These are phyloP conservation scores for Catocala sponsa DNA, from an alignment of 2,888 invertebrate genomes.

Conservation along the genomic window DNA sequence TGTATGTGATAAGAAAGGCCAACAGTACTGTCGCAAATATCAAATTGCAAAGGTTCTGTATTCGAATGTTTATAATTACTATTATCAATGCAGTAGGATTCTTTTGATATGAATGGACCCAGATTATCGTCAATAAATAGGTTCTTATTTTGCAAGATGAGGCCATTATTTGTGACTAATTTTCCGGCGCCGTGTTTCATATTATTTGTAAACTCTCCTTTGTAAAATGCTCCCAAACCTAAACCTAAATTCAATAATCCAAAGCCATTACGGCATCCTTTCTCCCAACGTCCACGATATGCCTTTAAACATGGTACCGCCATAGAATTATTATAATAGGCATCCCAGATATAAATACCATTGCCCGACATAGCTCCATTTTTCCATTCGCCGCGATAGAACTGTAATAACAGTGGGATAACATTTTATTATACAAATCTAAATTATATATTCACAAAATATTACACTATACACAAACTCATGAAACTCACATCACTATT, in stretches of 20 bases:
- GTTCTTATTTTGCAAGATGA: constrained; percentile 77
- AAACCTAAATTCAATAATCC: constrained; percentile 84
- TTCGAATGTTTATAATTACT: background rate
- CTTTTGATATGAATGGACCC: constrained; percentile 45
- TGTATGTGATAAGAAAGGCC: constrained; percentile 81
- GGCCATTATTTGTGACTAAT: constrained; percentile 87
- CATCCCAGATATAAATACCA: constrained; percentile 89
- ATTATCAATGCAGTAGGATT: constrained; percentile 37
- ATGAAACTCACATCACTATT: constrained; percentile 86
- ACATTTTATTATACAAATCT: no score
- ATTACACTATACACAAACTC: background rate
- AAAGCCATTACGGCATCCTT: constrained; percentile 84
- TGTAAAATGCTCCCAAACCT: constrained; percentile 85
- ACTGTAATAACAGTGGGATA: constrained; percentile 63
- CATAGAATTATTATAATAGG: constrained; percentile 83
- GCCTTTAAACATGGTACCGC: constrained; percentile 83
- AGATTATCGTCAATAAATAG: constrained; percentile 87
- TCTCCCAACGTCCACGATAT: constrained; percentile 87
- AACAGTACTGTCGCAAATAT: constrained; percentile 73
- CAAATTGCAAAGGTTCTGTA: constrained; percentile 62
- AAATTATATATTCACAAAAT: no score
- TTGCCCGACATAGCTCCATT: constrained; percentile 87
- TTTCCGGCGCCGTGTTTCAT: constrained; percentile 87
- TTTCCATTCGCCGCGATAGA: constrained; percentile 89
- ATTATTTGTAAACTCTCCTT: constrained; percentile 86